phyloP scores from a whole-genome alignment of 2,113 vertebrate genomes.

The Petroica traversi region DNA sequence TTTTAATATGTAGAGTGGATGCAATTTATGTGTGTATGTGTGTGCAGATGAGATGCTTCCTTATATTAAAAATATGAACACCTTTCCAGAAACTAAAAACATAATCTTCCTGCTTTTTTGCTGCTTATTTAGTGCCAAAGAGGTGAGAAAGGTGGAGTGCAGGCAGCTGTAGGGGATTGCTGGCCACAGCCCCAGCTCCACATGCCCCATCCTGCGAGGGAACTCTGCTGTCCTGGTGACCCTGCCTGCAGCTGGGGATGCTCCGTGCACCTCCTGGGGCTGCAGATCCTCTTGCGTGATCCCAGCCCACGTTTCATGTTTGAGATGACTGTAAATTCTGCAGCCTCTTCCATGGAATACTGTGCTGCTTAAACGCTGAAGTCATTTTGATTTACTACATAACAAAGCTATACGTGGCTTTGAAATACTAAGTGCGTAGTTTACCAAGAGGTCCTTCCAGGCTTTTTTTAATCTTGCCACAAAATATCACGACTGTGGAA shows the following conservation, averaged over 20 bases:
- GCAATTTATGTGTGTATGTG: background rate
- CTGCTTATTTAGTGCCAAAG: background rate
- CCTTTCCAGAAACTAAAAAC: background rate
- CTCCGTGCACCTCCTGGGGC: background rate
- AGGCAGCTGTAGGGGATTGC: background rate
- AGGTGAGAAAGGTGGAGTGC: background rate
- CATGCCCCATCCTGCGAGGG: accelerated
- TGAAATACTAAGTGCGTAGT: background rate
- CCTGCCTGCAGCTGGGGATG: background rate
- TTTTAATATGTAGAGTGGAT: background rate
- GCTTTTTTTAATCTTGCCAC: background rate
- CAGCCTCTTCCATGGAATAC: background rate
- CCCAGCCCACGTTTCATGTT: background rate
- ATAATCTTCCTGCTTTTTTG: background rate
- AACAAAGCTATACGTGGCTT: background rate
- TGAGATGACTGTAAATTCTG: background rate
- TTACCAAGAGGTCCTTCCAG: background rate
- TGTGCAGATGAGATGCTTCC: background rate
- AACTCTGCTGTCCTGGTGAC: accelerated
- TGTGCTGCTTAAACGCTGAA: background rate
- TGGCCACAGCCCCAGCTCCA: background rate
- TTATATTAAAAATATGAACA: background rate
- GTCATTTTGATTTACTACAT: slow-evolving; percentile 28
- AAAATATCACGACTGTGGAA: background rate
- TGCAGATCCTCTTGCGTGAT: background rate